Base-by-base conservation (phyloP, 2,797 vertebrate species). In the Lepus oiostolus region DNA sequence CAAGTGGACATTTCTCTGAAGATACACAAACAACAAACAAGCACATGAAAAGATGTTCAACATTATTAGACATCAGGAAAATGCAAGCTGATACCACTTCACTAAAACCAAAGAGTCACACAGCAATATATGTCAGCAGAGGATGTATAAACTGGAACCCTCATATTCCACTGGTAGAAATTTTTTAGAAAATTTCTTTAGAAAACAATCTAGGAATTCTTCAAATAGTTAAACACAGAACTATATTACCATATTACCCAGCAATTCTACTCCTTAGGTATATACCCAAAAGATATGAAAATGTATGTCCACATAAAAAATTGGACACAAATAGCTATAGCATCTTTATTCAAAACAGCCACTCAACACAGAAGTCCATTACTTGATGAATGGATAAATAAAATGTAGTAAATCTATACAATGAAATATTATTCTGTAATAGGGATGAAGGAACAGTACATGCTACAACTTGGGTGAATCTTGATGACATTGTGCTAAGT, bases 351-450 rank as follows among this genome's bases (percentile, higher is more conserved):
- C 19, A 14, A 62, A 81, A 72, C 86, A 70, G 17, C 32, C 68
- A 89, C 93, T 77, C 24, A 92, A 74, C 13, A 28, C 26, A 68
- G 93, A 87, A 58, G 42, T 26, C 70, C 54, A 87, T 47, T 26
- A 30, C 32, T 32, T 63, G 17, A 81, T n/a, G 17, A 32, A 14
- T 60, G 62, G 24, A 67, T 63, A 82, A 84, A 71, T 70, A 89
- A 90, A 88, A 72, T 38, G 16, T 77, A 50, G 35, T 54, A 35
- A 21, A 86, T 19, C 26, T 10, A 68, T 52, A 67, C 35, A 75
- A 89, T 38, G 50, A 32, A 77, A 28, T 42, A 70, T 58, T 77
- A 60, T 54, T 74, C 81, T 68, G 9, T 32, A 91, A 86, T 30
- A 74, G 88, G 63, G 85, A 91, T 50, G 22, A 86, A 92, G 63